phyloP scores from a whole-genome alignment of 2,888 invertebrate species.

The Hydrotaea cyrtoneurina region DNA sequence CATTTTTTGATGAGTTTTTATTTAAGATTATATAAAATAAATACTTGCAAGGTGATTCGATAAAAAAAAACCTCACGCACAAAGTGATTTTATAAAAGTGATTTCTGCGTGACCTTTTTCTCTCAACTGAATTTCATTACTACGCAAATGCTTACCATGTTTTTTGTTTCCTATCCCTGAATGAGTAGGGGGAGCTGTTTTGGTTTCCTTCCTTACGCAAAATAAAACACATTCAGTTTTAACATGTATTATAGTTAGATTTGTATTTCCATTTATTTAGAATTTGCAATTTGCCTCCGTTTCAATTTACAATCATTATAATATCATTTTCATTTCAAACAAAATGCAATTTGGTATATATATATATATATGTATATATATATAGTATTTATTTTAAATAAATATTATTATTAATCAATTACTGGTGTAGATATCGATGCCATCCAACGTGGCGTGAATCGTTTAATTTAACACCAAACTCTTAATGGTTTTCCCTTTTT shows the following conservation, averaged over 20 bases:
- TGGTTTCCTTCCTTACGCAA: no score
- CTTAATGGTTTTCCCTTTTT: neutral
- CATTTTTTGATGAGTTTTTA: no score
- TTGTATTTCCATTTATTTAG: slow-evolving; percentile 53
- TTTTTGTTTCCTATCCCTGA: no score
- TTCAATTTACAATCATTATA: slow-evolving; percentile 60
- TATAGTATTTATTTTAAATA: neutral
- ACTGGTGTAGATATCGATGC: slow-evolving; percentile 11
- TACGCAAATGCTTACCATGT: no score
- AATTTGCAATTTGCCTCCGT: slow-evolving; percentile 49
- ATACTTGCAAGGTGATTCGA: no score
- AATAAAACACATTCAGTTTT: slow-evolving; percentile 35
- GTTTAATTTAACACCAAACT: slow-evolving; percentile 2
- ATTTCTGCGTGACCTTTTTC: no score
- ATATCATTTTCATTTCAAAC: slow-evolving; percentile 28
- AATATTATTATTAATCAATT: slow-evolving; percentile 21
- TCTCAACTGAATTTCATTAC: no score
- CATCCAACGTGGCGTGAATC: neutral
- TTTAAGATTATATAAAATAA: no score
- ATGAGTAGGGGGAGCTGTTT: no score
- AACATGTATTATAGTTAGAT: slow-evolving; percentile 53
- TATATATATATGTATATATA: no score
- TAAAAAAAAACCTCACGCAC: no score
- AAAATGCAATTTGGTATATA: neutral
- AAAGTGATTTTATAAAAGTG: no score